phyloP scores from a whole-genome alignment of 2,797 vertebrate species.

The Sebastes cheni region DNA sequence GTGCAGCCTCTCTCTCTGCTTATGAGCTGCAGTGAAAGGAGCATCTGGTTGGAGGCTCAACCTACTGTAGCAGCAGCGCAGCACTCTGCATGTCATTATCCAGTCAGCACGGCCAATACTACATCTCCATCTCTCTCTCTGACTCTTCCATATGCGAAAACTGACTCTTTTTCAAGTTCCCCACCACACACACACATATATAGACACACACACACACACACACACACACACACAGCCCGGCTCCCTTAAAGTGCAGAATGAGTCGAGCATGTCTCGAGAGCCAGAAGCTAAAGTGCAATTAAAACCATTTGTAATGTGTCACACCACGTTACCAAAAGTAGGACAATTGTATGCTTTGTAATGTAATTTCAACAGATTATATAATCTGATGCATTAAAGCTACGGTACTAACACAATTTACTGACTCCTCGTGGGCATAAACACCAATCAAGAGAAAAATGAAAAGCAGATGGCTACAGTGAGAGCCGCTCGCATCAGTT shows the following conservation, averaged over 20 bases:
- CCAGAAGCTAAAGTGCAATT: slow-evolving; percentile 75
- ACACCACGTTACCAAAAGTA: slow-evolving; percentile 70
- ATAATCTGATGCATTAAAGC: slow-evolving; percentile 67
- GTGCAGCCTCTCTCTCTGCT: slow-evolving; percentile 46
- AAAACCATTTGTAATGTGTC: slow-evolving; percentile 78
- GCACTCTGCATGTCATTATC: slow-evolving; percentile 82
- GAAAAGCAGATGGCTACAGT: slow-evolving; percentile 34
- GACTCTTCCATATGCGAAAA: slow-evolving; percentile 48
- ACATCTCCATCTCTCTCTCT: slow-evolving; percentile 41
- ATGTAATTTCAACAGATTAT: slow-evolving; percentile 73
- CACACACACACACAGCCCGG: background rate
- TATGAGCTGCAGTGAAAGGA: slow-evolving; percentile 76
- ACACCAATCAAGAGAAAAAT: slow-evolving; percentile 31
- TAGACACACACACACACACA: slow-evolving; percentile 1
- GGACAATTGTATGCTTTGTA: slow-evolving; percentile 72
- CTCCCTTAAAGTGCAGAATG: slow-evolving; percentile 46
- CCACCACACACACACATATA: background rate
- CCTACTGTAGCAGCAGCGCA: slow-evolving; percentile 71
- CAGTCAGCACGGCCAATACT: slow-evolving; percentile 80
- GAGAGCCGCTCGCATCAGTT: background rate
- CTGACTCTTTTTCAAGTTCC: slow-evolving; percentile 18
- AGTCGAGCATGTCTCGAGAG: slow-evolving; percentile 58
- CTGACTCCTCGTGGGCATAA: slow-evolving; percentile 41
- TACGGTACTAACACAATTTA: slow-evolving; percentile 54
- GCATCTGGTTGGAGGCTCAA: slow-evolving; percentile 78